Evolutionary conservation across 2,113 vertebrate genomes (phyloP).

Genomic region (Apeltes quadracus): DNA sequence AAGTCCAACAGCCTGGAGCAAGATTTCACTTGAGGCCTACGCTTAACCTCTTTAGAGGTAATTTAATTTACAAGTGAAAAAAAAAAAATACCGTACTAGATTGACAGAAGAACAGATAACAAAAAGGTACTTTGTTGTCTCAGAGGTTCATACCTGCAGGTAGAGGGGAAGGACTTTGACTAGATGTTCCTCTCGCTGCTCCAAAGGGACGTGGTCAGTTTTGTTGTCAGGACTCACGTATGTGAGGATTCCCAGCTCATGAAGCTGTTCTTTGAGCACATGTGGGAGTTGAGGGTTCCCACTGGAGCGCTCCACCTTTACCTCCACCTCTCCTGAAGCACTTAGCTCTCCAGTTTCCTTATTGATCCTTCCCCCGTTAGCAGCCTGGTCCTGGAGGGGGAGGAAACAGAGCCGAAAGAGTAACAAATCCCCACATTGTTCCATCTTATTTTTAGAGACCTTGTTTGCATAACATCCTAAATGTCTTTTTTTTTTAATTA

Average conservation of each 20-base stretch:
- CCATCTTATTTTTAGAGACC: not conserved
- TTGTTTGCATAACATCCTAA: not conserved
- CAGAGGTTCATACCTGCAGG: conserved; percentile 73
- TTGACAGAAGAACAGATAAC: not conserved
- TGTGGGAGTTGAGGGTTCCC: conserved; percentile 35
- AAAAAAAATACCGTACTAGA: not conserved
- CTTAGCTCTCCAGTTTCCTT: conserved; percentile 79
- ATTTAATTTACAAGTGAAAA: not conserved
- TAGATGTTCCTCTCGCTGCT: conserved; percentile 57
- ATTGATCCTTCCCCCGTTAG: conserved; percentile 73
- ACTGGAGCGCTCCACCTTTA: conserved; percentile 48
- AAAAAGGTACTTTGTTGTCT: not conserved
- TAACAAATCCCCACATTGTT: not conserved
- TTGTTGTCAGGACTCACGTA: conserved; percentile 12
- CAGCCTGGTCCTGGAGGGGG: conserved; percentile 34
- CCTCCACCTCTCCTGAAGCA: conserved; percentile 72
- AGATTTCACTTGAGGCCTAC: conserved; percentile 1
- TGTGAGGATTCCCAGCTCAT: conserved; percentile 54
- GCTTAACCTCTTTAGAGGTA: conserved; percentile 25
- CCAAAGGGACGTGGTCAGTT: conserved; percentile 14
- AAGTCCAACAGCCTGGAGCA: not conserved
- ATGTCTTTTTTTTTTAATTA: not conserved
- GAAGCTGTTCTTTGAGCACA: conserved; percentile 68
- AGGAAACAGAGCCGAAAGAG: not conserved
- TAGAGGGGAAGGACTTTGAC: conserved; percentile 69